phyloP scores from a whole-genome alignment of 2,797 vertebrate genomes.

The Pachyuromys duprasi region DNA sequence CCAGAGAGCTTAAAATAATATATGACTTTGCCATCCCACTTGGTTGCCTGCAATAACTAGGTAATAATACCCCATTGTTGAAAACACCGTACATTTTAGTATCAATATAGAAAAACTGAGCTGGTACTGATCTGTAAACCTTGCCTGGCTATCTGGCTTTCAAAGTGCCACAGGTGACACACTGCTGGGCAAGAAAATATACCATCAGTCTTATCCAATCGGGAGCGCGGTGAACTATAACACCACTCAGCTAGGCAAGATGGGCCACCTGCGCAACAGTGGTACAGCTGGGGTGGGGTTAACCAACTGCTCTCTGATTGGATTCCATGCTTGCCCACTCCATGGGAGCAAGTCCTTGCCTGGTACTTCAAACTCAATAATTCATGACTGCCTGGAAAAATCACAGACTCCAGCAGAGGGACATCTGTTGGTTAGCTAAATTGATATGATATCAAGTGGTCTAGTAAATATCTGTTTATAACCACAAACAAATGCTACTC shows the following conservation, averaged over 20 bases:
- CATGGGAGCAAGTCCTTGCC: background rate
- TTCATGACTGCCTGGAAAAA: background rate
- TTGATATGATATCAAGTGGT: background rate
- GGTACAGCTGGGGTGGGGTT: background rate
- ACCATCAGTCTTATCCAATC: background rate
- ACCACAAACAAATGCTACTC: background rate
- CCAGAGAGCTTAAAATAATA: background rate
- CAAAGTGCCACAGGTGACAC: background rate
- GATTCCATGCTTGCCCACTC: background rate
- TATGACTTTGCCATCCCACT: background rate
- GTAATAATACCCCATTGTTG: background rate
- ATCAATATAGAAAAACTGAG: background rate
- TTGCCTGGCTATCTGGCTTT: background rate
- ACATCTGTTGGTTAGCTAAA: background rate
- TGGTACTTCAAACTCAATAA: background rate
- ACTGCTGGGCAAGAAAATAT: background rate
- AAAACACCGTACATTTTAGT: background rate
- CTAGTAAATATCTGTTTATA: background rate
- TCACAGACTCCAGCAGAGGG: background rate
- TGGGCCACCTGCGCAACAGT: background rate
- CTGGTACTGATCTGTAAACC: background rate
- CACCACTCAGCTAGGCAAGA: background rate
- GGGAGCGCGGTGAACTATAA: background rate
- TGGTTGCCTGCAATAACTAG: background rate
- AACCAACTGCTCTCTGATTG: background rate